Evolutionary conservation across 2,888 invertebrate genomes (phyloP).

Genomic region (Merodon equestris): DNA sequence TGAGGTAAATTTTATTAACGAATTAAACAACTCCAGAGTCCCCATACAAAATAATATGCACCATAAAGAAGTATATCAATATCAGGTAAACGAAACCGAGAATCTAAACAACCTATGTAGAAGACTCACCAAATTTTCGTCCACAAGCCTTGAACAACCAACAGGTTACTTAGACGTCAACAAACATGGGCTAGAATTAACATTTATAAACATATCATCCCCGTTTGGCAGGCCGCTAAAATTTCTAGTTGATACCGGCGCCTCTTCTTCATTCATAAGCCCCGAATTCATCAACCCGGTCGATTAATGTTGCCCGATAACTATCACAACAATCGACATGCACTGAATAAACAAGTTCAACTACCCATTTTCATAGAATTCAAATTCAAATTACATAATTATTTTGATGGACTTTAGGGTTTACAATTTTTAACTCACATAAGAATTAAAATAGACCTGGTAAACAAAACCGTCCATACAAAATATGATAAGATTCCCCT

Average conservation of each 20-base stretch:
- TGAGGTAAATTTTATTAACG: too few relatives aligned
- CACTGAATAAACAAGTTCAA: background rate
- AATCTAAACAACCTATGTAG: conserved; percentile 1
- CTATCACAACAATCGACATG: background rate
- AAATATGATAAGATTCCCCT: too few relatives aligned
- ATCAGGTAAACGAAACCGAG: conserved; percentile 1
- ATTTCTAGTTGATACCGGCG: conserved; percentile 46
- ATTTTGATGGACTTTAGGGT: conserved; percentile 45
- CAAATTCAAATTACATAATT: conserved; percentile 52
- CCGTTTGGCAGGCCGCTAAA: conserved; percentile 24
- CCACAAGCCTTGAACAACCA: conserved; percentile 52
- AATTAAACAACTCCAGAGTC: too few relatives aligned
- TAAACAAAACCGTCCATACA: background rate
- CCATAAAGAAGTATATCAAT: background rate
- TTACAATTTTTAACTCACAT: conserved; percentile 3
- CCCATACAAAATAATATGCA: too few relatives aligned
- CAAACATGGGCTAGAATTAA: too few relatives aligned
- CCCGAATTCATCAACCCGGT: too few relatives aligned
- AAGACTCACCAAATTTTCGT: conserved; percentile 7
- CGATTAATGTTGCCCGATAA: conserved; percentile 1
- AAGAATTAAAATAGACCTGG: conserved; percentile 2
- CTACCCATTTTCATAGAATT: conserved; percentile 11
- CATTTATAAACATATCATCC: conserved; percentile 41
- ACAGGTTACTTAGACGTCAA: too few relatives aligned
- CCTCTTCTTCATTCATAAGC: too few relatives aligned